These are phyloP conservation scores for Thinocorus orbignyianus DNA, from an alignment of 2,113 vertebrate genomes.

Conservation along the genomic window DNA sequence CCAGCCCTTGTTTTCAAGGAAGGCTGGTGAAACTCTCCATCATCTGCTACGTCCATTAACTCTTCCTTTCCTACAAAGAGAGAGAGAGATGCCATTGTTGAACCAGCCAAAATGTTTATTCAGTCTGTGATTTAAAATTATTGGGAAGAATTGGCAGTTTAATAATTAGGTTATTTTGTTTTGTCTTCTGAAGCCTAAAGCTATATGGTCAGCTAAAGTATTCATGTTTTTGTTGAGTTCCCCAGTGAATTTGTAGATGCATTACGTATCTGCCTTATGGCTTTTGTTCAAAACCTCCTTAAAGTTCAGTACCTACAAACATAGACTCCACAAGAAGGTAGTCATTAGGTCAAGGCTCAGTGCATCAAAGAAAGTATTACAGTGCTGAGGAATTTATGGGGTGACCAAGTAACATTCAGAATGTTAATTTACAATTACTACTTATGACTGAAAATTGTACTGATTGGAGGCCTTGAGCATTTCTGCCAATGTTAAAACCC, in stretches of 20 bases:
- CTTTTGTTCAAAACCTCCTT: not conserved
- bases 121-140: not conserved
- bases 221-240: not conserved
- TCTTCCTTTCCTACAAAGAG: not conserved
- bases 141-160: not conserved
- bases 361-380: not conserved
- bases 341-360: not conserved
- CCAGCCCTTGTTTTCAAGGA: not conserved
- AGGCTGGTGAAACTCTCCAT: not conserved
- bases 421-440: not conserved
- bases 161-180: not conserved
- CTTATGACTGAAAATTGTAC: not conserved
- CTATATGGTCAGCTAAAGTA: not conserved
- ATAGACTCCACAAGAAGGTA: not conserved
- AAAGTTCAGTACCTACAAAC: not conserved
- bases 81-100: not conserved
- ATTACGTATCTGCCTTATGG: not conserved
- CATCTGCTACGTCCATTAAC: constrained; percentile 21
- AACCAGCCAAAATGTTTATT: not conserved
- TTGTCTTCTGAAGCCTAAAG: not conserved
- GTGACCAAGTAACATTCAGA: not conserved
- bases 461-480: not conserved
- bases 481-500: not conserved
- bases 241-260: not conserved
- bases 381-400: not conserved